A percentile compares a stretch with the other conserved stretches of the same genome.
Evolutionary conservation across 2,888 invertebrate species (phyloP).

Genomic region (Leptinotarsa tumamoca): DNA sequence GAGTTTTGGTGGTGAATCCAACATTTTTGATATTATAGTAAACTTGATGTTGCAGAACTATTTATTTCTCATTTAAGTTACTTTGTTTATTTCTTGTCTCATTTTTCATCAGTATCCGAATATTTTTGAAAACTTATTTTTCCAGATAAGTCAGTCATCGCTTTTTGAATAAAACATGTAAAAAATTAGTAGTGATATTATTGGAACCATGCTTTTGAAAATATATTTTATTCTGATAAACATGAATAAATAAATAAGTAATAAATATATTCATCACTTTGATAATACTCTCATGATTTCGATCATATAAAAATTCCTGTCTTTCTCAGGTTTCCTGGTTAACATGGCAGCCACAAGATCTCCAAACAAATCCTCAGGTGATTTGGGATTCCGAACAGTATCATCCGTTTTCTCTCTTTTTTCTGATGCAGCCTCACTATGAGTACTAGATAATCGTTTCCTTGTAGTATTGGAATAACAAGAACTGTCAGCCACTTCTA

Average conservation of each 20-base stretch:
- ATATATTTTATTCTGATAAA: too few relatives aligned
- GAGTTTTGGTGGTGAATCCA: too few relatives aligned
- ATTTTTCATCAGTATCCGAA: too few relatives aligned
- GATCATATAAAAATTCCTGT: constrained; percentile 57
- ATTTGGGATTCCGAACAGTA: constrained; percentile 37
- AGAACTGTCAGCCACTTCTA: constrained; percentile 52
- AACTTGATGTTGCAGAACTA: too few relatives aligned
- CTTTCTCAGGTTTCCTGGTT: constrained; percentile 54
- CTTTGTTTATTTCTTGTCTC: too few relatives aligned
- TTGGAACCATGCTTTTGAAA: too few relatives aligned
- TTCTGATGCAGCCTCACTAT: constrained; percentile 42
- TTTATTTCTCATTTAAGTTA: too few relatives aligned
- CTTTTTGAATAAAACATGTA: too few relatives aligned
- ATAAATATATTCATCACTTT: constrained; percentile 43
- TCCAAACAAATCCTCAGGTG: constrained; percentile 58
- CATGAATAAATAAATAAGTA: neutral
- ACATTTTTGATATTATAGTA: too few relatives aligned
- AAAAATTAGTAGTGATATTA: too few relatives aligned
- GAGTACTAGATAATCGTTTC: constrained; percentile 45
- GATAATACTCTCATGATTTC: constrained; percentile 59
- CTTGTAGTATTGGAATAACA: constrained; percentile 39
- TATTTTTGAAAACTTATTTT: too few relatives aligned
- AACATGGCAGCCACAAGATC: constrained; percentile 58
- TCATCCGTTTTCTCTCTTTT: constrained; percentile 21
- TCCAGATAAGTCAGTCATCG: too few relatives aligned